Conservation (phyloP, 2,888 invertebrate species). For the Leucoma salicis region DNA sequence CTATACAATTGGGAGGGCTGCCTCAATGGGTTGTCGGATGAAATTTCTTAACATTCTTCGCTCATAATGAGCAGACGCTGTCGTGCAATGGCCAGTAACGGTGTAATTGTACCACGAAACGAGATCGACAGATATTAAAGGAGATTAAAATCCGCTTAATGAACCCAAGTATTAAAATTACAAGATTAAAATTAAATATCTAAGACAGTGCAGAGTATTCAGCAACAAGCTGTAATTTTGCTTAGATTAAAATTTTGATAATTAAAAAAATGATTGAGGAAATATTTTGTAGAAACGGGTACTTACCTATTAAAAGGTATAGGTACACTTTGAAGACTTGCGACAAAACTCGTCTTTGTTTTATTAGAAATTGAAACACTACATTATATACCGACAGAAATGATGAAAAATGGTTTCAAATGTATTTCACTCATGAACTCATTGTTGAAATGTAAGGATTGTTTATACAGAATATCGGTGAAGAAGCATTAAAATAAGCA, state of each 20-base stretch:
- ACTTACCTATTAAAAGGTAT: no score
- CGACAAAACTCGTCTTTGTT: no score
- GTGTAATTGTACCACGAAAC: conserved; percentile 74
- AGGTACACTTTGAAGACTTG: no score
- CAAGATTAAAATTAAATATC: conserved; percentile 44
- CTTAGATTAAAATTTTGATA: background rate
- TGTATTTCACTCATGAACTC: no score
- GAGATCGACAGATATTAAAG: conserved; percentile 74
- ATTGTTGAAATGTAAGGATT: no score
- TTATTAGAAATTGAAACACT: no score
- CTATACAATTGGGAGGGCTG: conserved; percentile 78
- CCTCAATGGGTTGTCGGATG: conserved; percentile 80
- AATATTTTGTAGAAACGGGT: conserved; percentile 3
- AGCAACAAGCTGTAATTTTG: background rate
- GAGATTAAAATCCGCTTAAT: conserved; percentile 73
- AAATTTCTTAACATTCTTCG: conserved; percentile 80
- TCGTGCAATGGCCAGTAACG: conserved; percentile 78
- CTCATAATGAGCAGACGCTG: conserved; percentile 74
- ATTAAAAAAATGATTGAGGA: background rate
- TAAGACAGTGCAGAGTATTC: conserved; percentile 39
- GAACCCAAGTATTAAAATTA: conserved; percentile 60
- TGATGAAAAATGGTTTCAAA: no score
- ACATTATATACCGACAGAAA: no score
- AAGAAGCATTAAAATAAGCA: no score
- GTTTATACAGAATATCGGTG: no score